Percentiles rank a stretch among this genome's conserved stretches.
Evolutionary conservation across 2,797 vertebrate species (phyloP).

Genomic region (Notolepis coatsorum): DNA sequence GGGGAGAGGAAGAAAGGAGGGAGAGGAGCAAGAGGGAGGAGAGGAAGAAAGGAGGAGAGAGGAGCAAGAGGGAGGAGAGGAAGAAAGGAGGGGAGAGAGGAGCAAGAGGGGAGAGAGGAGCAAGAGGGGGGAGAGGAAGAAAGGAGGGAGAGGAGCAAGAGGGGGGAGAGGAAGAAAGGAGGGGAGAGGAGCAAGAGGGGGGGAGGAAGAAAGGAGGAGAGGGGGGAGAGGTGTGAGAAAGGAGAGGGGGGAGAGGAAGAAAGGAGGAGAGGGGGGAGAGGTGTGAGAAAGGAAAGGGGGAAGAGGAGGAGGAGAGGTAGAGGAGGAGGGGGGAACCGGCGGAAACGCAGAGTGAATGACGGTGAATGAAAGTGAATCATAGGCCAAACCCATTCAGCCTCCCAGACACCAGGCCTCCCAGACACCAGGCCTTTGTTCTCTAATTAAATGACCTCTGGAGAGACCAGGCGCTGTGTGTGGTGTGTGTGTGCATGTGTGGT

Average conservation of each 20-base stretch:
- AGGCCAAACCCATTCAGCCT: slow-evolving; percentile 67
- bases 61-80: neutral
- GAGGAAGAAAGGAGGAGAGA: slow-evolving; percentile 51
- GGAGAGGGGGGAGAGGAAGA: neutral
- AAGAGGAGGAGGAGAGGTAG: neutral
- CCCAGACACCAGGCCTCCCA: too few relatives aligned
- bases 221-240: slow-evolving; percentile 48
- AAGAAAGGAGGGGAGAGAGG: slow-evolving; percentile 45
- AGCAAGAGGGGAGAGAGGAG: slow-evolving; percentile 13
- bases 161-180: slow-evolving; percentile 18
- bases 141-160: slow-evolving; percentile 14
- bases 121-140: slow-evolving; percentile 46
- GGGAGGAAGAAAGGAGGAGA: neutral
- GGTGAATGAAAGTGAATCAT: slow-evolving; percentile 62
- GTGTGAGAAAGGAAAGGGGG: slow-evolving; percentile 22
- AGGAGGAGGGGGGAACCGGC: slow-evolving; percentile 42
- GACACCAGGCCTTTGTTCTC: slow-evolving; percentile 76
- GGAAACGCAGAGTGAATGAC: slow-evolving; percentile 64
- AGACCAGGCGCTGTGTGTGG: slow-evolving; percentile 58
- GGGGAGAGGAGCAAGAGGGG: slow-evolving; percentile 47
- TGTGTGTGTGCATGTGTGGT: slow-evolving; percentile 19
- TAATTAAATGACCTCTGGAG: slow-evolving; percentile 80
- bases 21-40: neutral
- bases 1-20: slow-evolving; percentile 39
- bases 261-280: slow-evolving; percentile 54